Evolutionary conservation across 2,797 vertebrate species (phyloP).

Genomic region (Echiichthys vipera): DNA sequence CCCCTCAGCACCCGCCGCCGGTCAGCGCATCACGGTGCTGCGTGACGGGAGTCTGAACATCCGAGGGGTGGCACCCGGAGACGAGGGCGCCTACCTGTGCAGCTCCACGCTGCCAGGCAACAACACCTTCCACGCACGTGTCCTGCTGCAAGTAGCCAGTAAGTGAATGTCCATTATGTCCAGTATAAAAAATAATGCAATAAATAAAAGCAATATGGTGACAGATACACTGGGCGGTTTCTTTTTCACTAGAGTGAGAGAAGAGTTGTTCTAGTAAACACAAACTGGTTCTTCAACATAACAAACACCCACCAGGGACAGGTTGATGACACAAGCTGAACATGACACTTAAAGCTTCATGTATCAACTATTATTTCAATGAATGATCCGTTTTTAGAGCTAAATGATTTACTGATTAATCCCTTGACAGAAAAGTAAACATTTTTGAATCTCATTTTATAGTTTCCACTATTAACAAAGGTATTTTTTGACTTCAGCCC

Average conservation of each 20-base stretch:
- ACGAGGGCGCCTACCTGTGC: slow-evolving; percentile 89
- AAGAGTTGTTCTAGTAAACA: not conserved
- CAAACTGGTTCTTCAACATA: slow-evolving; percentile 68
- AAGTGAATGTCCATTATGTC: slow-evolving; percentile 59
- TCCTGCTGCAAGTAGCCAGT: slow-evolving; percentile 86
- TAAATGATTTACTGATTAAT: no score
- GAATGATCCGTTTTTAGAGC: no score
- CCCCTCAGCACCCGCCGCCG: no score
- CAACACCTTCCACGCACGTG: slow-evolving; percentile 45
- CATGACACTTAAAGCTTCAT: not conserved
- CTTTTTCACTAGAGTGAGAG: not conserved
- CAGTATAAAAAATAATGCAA: no score
- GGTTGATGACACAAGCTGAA: not conserved
- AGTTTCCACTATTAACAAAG: no score
- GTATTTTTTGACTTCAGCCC: no score
- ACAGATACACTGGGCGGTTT: not conserved
- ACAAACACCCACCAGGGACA: not conserved
- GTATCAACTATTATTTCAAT: no score
- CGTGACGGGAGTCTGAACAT: slow-evolving; percentile 83
- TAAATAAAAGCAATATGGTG: no score
- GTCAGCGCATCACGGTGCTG: slow-evolving; percentile 74
- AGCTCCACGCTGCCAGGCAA: slow-evolving; percentile 54
- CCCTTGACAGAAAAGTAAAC: no score
- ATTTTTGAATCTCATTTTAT: no score
- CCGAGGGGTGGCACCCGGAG: slow-evolving; percentile 63